Conservation (phyloP, 2,113 vertebrate genomes). For the Phalacrocorax brasilianus region DNA sequence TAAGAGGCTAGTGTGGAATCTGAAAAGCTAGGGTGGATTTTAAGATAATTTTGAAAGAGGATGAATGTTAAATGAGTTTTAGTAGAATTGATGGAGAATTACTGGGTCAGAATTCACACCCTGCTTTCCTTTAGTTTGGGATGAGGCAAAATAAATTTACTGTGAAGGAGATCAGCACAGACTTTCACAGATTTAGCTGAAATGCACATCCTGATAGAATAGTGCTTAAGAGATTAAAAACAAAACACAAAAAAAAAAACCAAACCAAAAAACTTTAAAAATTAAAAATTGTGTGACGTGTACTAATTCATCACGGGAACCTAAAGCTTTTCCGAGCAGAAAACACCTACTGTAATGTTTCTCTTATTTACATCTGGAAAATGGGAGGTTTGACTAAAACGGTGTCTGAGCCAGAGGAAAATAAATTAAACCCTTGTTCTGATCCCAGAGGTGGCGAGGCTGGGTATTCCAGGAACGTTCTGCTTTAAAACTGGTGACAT, state of each 20-base stretch:
- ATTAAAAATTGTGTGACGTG: background rate
- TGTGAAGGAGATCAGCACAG: background rate
- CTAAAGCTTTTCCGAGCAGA: background rate
- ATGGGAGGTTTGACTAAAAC: background rate
- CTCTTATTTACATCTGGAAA: background rate
- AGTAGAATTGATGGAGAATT: background rate
- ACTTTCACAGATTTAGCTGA: background rate
- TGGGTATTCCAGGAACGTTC: accelerated
- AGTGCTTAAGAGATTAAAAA: background rate
- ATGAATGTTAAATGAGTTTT: background rate
- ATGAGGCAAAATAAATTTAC: accelerated
- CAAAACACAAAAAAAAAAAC: too few relatives aligned
- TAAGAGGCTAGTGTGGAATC: background rate
- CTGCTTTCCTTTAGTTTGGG: background rate
- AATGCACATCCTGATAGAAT: background rate
- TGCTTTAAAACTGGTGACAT: accelerated
- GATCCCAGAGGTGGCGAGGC: background rate
- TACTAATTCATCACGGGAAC: background rate
- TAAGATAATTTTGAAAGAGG: accelerated
- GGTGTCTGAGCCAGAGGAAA: background rate
- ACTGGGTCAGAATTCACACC: background rate
- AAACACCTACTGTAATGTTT: background rate
- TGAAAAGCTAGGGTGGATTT: background rate
- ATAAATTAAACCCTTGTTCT: accelerated
- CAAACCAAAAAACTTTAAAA: background rate